Evolutionary conservation across 2,797 vertebrate genomes (phyloP).

Genomic region (Telmatherina bonti): DNA sequence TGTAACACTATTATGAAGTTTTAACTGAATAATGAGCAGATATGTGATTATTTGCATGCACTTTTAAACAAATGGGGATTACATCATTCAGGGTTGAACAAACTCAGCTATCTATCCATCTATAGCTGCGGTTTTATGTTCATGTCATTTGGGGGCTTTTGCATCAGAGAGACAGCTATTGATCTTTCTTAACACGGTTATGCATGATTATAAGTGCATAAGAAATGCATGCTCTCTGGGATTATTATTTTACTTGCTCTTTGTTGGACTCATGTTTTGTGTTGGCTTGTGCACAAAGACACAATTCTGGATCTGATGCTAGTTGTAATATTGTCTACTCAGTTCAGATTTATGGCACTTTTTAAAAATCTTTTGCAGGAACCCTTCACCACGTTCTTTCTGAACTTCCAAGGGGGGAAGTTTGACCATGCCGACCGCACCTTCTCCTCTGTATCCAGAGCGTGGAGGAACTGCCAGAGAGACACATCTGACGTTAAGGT

Average conservation of each 20-base stretch:
- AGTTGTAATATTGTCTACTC: neutral
- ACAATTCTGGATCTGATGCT: constrained; percentile 10
- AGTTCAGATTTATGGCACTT: neutral
- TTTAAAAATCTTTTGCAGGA: constrained; percentile 84
- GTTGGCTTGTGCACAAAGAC: constrained; percentile 4
- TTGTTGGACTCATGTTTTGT: constrained; percentile 30
- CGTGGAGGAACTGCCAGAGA: constrained; percentile 97
- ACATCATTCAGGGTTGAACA: constrained; percentile 48
- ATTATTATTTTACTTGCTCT: constrained; percentile 31
- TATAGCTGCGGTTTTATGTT: constrained; percentile 59
- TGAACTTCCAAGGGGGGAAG: constrained; percentile 98
- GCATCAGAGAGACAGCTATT: constrained; percentile 70
- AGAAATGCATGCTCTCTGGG: constrained; percentile 59
- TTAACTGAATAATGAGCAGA: constrained; percentile 4
- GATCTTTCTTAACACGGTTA: constrained; percentile 82
- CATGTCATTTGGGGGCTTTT: constrained; percentile 68
- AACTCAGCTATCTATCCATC: constrained; percentile 64
- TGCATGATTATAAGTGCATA: constrained; percentile 79
- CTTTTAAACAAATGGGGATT: constrained; percentile 28
- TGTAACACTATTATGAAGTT: constrained; percentile 21
- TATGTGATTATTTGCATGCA: constrained; percentile 17
- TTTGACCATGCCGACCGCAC: constrained; percentile 98
- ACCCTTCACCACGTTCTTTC: constrained; percentile 96
- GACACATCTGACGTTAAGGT: constrained; percentile 99
- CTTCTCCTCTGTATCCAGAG: constrained; percentile 95